Base-by-base conservation (phyloP, 2,113 vertebrate species). In the Leptobrachium ailaonicum region DNA sequence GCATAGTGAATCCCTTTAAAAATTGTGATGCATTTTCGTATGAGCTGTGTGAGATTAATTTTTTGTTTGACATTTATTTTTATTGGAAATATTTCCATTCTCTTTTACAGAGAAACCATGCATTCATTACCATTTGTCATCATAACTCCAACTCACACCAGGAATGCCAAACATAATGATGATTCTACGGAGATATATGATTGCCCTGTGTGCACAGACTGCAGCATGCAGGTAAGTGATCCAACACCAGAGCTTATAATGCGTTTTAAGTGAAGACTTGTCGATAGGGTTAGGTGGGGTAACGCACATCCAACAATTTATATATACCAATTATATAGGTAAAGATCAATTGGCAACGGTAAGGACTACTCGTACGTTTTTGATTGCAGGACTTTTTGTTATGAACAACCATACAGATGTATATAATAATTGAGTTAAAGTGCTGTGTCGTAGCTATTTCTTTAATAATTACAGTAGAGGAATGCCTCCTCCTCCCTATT, bases 211-310 rank as follows among this genome's bases (percentile, higher is more conserved):
- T 73, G 64, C 44, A 50, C 73, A 69, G 75, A 73, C 42, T 14
- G 67, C 63, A 54, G 68, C 9, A 79, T 75, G 73, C 62, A 76
- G 70, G 79, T 75, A 56, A 75, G 71, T 80, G 3, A 10, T 50
- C 41, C 68, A 4, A 32, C 50, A 54, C 11, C 50, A 54, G 1
- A 54, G 6, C 1, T 32, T 68, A 41, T 54, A 12, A 58, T 44
- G 40, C 13, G 3, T 66, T 45, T 40, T 75, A 41, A 12, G 41
- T 50, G n/a, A 71, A 14, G 10, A 32, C 20, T 32, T 32, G 20
- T 32, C 20, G 20, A 32, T 32, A 32, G 20, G 20, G 20, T 32
- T 32, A 32, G 20, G 20, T 32, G 20, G 20, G 20, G 20, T 32
- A 32, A 32, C 20, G 20, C 20, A 0, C 20, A 32, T 32, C 20